Base-by-base conservation (phyloP, 2,113 vertebrate genomes). In the Prionailurus viverrinus region DNA sequence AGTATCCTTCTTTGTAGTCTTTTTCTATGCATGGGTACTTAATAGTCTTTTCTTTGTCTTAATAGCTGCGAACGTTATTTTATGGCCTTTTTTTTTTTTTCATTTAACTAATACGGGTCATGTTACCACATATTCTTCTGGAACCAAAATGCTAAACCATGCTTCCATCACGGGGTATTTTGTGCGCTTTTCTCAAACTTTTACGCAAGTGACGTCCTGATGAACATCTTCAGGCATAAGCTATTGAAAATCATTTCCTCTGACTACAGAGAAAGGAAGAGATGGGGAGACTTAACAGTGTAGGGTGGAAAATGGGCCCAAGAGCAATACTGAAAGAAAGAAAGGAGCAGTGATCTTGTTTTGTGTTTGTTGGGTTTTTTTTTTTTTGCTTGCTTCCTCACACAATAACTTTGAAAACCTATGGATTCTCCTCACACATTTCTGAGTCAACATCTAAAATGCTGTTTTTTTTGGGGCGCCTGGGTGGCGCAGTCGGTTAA, bases 241-340 rank as follows among this genome's bases (percentile, higher is more conserved):
- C 84, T 88, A 91, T 88, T 85, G 96, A 95, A 25, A 95, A 76
- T 53, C 58, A 51, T 84, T 80, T 55, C 45, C 61, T 96, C 91
- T 18, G 25, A 45, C 7, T 41, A 76, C 41, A 76, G 73, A 76
- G 25, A 25, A 45, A 29, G 73, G 39, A 76, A 76, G 39, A 74
- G 71, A 74, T 39, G 14, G 12, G 71, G 23, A 27, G 23, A 27
- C 71, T 27, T 74, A 16, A 15, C 15, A 53, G 71, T 41, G 39
- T 7, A 74, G 23, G 39, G 71, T 74, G 39, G 23, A 23, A 39
- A 74, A 74, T 27, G 39, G 39, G 39, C 12, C 41, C 36, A n/a
- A 73, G 19, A 68, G 31, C 65, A 68, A 68, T 68, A 69, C 1
- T n/a, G 33, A 69, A 18, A 74, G 71, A 74, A 11, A 74, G 71